Percentiles rank a stretch among this genome's conserved stretches.
Evolutionary conservation across 2,888 invertebrate species (phyloP).

Genomic region (Stegana nigrithorax): DNA sequence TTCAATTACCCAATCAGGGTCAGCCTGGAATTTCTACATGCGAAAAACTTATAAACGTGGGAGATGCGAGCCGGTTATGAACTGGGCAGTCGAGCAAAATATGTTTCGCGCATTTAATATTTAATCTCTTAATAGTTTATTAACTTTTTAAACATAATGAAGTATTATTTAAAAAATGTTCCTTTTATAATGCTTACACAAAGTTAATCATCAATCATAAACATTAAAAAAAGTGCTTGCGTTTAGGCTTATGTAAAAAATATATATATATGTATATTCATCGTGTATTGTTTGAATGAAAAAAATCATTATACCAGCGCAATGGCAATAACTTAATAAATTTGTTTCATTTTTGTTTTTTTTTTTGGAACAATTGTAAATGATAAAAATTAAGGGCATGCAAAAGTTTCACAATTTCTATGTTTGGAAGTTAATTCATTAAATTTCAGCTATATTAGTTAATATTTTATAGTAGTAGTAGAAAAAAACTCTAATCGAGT

Average conservation of each 20-base stretch:
- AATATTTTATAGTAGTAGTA: neutral
- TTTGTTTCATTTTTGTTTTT: neutral
- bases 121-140: constrained; percentile 25
- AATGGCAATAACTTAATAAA: neutral
- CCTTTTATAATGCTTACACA: neutral
- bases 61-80: no score
- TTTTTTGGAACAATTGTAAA: constrained; percentile 12
- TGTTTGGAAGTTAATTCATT: constrained; percentile 4
- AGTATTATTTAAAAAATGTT: constrained; percentile 1
- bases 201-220: neutral
- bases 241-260: constrained; percentile 3
- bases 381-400: neutral
- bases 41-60: no score
- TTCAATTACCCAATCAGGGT: no score
- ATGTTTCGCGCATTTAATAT: neutral
- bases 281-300: neutral
- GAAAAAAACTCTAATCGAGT: neutral
- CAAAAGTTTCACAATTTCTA: neutral
- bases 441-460: constrained; percentile 12
- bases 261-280: constrained; percentile 2
- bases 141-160: constrained; percentile 9
- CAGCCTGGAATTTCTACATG: no score
- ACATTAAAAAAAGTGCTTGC: neutral
- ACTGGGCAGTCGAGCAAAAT: no score
- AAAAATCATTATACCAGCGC: constrained; percentile 4